A percentile compares a stretch with the other conserved stretches of the same genome.
Conservation (phyloP, 2,888 invertebrate species). For the Allolobophora icterica region DNA sequence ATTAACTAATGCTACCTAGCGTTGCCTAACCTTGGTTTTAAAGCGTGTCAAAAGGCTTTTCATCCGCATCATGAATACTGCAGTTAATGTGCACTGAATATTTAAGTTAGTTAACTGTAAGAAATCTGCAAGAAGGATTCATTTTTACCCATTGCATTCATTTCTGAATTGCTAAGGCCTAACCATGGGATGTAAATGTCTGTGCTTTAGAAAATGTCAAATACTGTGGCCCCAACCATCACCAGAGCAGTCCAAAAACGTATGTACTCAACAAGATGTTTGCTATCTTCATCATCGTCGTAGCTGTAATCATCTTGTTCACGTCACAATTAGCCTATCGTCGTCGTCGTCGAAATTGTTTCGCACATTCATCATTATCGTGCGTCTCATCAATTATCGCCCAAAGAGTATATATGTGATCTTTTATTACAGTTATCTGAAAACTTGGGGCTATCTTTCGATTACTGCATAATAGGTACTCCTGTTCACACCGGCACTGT, state of each 20-base stretch:
- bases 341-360: not conserved
- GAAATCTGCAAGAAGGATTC: not conserved
- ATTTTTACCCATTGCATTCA: not conserved
- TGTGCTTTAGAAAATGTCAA: slow-evolving; percentile 26
- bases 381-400: not conserved
- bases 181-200: not conserved
- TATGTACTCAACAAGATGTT: not conserved
- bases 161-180: not conserved
- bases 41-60: not conserved
- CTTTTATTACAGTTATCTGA: not conserved
- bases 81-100: not conserved
- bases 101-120: not conserved
- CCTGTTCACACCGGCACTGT: not conserved
- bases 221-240: slow-evolving; percentile 24
- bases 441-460: not conserved
- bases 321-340: not conserved
- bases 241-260: slow-evolving; percentile 23
- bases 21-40: not conserved
- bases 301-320: not conserved
- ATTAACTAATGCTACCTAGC: not conserved
- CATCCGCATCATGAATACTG: not conserved
- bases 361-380: not conserved
- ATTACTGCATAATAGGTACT: not conserved
- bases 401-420: too few species aligned
- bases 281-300: not conserved